A percentile compares a stretch with the other conserved stretches of the same genome.
Evolutionary conservation across 1,140 invertebrate genomes (phyloP).

Genomic region (Danaus melanippus): DNA sequence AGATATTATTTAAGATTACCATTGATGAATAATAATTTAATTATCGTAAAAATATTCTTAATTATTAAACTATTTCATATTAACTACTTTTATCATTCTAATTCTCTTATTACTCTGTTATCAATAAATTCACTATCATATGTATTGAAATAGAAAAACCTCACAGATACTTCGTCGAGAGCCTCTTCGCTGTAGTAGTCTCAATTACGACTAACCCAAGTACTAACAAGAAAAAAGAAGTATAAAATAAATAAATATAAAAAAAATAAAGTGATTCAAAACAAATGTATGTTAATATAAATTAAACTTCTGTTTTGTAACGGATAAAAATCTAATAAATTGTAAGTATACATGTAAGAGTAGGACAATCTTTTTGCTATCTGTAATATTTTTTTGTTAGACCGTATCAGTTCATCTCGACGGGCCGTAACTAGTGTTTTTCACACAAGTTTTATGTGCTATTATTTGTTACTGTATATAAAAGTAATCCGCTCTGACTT

Average conservation of each 20-base stretch:
- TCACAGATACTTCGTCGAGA: constrained; percentile 19
- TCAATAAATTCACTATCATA: no score
- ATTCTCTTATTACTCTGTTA: no score
- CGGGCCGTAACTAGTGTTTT: constrained; percentile 63
- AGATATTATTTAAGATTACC: no score
- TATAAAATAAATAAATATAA: constrained; percentile 4
- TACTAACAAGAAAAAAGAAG: constrained; percentile 36
- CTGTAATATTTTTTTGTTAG: constrained; percentile 15
- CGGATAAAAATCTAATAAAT: no score
- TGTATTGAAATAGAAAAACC: no score
- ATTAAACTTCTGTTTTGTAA: no score
- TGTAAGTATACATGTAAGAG: no score
- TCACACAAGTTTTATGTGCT: constrained; percentile 69
- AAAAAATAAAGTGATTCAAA: background rate
- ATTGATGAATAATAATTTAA: no score
- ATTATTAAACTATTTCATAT: no score
- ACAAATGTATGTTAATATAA: no score
- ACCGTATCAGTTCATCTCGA: constrained; percentile 43
- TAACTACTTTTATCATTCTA: no score
- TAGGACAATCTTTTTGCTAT: background rate
- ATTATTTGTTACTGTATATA: constrained; percentile 67
- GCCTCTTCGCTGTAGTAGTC: constrained; percentile 51
- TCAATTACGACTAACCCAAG: constrained; percentile 53
- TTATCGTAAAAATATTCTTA: no score
- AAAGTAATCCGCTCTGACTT: constrained; percentile 59